These are phyloP conservation scores for Nymphalis c-album DNA, from an alignment of 2,888 invertebrate species.

Conservation along the genomic window DNA sequence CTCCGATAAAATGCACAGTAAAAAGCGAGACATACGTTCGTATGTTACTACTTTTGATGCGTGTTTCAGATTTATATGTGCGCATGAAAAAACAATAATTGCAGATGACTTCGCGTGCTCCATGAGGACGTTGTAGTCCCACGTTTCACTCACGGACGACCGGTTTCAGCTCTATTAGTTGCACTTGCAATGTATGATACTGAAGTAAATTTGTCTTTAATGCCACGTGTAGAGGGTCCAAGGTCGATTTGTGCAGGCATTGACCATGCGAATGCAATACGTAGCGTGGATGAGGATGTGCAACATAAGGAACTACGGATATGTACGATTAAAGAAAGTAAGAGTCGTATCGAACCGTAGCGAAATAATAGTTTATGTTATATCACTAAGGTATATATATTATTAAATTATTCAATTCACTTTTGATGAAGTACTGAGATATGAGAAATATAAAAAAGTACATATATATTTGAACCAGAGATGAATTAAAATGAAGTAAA, in stretches of 20 bases:
- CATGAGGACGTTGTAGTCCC: conserved; percentile 56
- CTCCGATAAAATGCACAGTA: conserved; percentile 79
- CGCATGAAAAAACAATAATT: conserved; percentile 61
- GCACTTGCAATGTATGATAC: conserved; percentile 41
- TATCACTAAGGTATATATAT: conserved; percentile 15
- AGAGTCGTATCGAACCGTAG: conserved; percentile 59
- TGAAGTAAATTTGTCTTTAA: conserved; percentile 49
- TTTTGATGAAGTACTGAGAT: neutral
- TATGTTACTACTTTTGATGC: conserved; percentile 62
- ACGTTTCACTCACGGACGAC: conserved; percentile 65
- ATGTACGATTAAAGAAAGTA: conserved; percentile 67
- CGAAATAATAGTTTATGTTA: conserved; percentile 39
- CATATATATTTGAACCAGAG: too few relatives aligned
- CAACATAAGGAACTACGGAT: conserved; percentile 58
- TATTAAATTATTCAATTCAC: conserved; percentile 3
- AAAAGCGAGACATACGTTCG: conserved; percentile 74
- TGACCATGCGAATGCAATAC: conserved; percentile 43
- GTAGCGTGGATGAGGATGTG: conserved; percentile 50
- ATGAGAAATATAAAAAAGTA: too few relatives aligned
- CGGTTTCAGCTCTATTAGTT: conserved; percentile 52
- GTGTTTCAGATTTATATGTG: conserved; percentile 51
- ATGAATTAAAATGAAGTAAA: too few relatives aligned
- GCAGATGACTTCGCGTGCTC: conserved; percentile 62
- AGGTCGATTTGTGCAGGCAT: conserved; percentile 47
- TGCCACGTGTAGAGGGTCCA: conserved; percentile 53